phyloP scores from a whole-genome alignment of 1,140 invertebrate genomes.

The Melitaea cinxia region DNA sequence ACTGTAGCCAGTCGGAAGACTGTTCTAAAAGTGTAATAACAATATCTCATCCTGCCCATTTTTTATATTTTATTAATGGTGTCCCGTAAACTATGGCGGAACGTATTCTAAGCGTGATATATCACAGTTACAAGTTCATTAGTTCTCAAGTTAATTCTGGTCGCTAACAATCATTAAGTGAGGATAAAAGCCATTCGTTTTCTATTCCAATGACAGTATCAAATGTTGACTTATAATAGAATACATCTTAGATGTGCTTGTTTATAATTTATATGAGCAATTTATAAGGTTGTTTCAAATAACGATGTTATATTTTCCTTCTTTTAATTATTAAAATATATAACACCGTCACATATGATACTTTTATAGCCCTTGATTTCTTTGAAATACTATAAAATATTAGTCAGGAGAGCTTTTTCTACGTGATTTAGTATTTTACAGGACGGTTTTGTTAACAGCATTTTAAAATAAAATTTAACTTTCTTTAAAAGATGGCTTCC shows the following conservation, averaged over 20 bases:
- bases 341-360: too few species aligned
- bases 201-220: slow-evolving; percentile 15
- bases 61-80: slow-evolving; percentile 13
- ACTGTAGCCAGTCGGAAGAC: too few species aligned
- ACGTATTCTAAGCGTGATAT: slow-evolving; percentile 48
- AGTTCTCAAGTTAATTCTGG: slow-evolving; percentile 57
- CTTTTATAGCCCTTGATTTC: too few species aligned
- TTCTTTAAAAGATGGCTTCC: neutral
- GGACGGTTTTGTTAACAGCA: too few species aligned
- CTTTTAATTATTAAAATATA: neutral
- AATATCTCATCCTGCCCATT: neutral
- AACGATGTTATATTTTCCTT: neutral
- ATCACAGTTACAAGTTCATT: slow-evolving; percentile 61
- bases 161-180: slow-evolving; percentile 37
- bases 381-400: too few species aligned
- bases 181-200: slow-evolving; percentile 53
- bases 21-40: neutral
- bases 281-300: neutral
- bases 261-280: slow-evolving; percentile 1
- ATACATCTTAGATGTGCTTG: neutral
- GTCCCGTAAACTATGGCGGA: slow-evolving; percentile 31
- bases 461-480: neutral
- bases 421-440: too few species aligned
- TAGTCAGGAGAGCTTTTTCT: too few species aligned
- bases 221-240: neutral